Percentiles rank a stretch among this genome's conserved stretches.
phyloP scores from a whole-genome alignment of 2,888 invertebrate species.

The Eucriotettix oculatus region DNA sequence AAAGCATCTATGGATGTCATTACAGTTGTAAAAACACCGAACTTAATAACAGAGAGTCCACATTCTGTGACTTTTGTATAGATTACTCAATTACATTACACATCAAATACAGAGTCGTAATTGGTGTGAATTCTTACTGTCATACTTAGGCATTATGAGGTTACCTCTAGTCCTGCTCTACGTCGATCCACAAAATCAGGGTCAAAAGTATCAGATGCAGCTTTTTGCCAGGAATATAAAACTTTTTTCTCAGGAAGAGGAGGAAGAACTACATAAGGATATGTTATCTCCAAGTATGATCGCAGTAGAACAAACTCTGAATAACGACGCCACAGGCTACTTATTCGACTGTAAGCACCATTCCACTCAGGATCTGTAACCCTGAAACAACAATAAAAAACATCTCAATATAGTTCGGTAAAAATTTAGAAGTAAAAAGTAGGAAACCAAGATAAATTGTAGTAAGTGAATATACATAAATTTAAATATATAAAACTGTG shows the following conservation, averaged over 20 bases:
- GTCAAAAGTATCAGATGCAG: constrained; percentile 60
- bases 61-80: no score
- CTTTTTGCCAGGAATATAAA: constrained; percentile 55
- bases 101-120: no score
- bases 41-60: no score
- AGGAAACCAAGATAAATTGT: no score
- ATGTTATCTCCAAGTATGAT: constrained; percentile 57
- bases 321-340: constrained; percentile 61
- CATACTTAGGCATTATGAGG: no score
- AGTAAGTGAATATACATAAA: no score
- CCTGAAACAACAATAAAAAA: constrained; percentile 27
- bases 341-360: constrained; percentile 40
- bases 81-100: no score
- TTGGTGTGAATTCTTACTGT: no score
- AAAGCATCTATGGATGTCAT: no score
- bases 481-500: no score
- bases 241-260: constrained; percentile 66
- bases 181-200: constrained; percentile 73
- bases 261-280: constrained; percentile 65
- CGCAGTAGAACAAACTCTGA: constrained; percentile 71
- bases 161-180: constrained; percentile 55
- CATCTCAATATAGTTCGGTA: not conserved
- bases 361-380: constrained; percentile 46
- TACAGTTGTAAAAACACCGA: no score
- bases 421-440: no score